These are phyloP conservation scores for Okamejei kenojei DNA, from an alignment of 2,797 vertebrate genomes.

Conservation along the genomic window DNA sequence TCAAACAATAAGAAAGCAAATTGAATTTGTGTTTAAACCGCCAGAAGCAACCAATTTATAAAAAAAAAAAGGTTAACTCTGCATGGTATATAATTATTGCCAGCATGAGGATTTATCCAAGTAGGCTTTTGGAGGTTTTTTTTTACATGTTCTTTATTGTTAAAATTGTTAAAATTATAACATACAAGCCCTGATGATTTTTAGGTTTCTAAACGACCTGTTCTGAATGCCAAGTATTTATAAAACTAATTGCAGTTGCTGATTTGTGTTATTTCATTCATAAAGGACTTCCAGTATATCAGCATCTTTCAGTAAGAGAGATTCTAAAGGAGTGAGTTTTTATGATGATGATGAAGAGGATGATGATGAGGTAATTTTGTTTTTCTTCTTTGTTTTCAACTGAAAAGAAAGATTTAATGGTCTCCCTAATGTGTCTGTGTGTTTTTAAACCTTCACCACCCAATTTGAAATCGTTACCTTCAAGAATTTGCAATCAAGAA, in stretches of 20 bases:
- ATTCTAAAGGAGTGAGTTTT: conserved; percentile 54
- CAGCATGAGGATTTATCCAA: too few relatives aligned
- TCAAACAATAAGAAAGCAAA: too few relatives aligned
- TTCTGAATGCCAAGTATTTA: background rate
- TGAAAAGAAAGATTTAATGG: background rate
- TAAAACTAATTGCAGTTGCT: background rate
- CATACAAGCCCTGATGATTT: background rate
- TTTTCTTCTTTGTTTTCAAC: background rate
- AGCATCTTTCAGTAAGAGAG: conserved; percentile 45
- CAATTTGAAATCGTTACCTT: background rate
- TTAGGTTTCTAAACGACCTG: background rate
- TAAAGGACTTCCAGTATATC: conserved; percentile 46
- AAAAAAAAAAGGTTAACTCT: too few relatives aligned
- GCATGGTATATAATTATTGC: too few relatives aligned
- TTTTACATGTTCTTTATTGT: too few relatives aligned
- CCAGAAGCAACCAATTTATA: too few relatives aligned
- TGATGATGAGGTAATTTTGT: conserved; percentile 43
- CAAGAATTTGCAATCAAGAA: background rate
- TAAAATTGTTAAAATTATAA: too few relatives aligned
- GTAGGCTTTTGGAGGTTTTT: too few relatives aligned
- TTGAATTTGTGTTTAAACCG: too few relatives aligned
- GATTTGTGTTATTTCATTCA: conserved; percentile 10
- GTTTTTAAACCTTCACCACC: background rate
- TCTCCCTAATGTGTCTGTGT: background rate
- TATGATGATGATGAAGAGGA: conserved; percentile 43